Base-by-base conservation (phyloP, 2,113 vertebrate species). In the Chamaetylas fuelleborni region DNA sequence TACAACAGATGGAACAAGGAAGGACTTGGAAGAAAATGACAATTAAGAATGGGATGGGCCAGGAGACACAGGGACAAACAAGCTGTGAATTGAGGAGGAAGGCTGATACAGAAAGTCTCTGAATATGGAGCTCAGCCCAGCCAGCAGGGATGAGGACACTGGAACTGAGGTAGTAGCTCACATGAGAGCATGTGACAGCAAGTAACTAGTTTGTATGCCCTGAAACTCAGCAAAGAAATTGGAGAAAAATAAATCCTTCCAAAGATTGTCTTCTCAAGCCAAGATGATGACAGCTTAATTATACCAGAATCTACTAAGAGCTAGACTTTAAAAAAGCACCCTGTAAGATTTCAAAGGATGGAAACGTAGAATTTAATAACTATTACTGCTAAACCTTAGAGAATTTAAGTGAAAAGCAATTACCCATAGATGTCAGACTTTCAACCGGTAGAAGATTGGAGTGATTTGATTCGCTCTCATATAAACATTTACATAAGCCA, bases 401-500 rank as follows among this genome's bases (percentile, higher is more conserved):
- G 69, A 81, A 84, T 85, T 64, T 84, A 92, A 85, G 22, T 67
- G 66, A 69, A 62, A 61, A 92, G 79, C 45, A 67, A 60, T 48
- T 69, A 94, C n/a, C 83, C 29, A 1, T 50, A 77, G n/a, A 86
- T 83, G 71, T 83, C 92, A 87, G 61, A 71, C 71, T 81, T 83
- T 19, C 42, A 80, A 38, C 18, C 0, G 0, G 45, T 47, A 43
- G 54, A 74, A 77, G 56, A 91, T 33, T 48, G 57, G 61, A 83
- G 58, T 78, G 91, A 64, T 87, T 85, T 82, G 31, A 92, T 74
- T 85, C 24, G 40, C 14, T 17, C 34, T 72, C 22, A 17, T 36
- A 48, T 12, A 88, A 95, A 87, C 28, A 88, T 96, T 94, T 79
- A 76, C 31, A 38, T 94, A 85, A 88, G 4, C 62, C 82, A 77